Evolutionary conservation across 2,797 vertebrate genomes (phyloP).

Genomic region (Coluber constrictor): DNA sequence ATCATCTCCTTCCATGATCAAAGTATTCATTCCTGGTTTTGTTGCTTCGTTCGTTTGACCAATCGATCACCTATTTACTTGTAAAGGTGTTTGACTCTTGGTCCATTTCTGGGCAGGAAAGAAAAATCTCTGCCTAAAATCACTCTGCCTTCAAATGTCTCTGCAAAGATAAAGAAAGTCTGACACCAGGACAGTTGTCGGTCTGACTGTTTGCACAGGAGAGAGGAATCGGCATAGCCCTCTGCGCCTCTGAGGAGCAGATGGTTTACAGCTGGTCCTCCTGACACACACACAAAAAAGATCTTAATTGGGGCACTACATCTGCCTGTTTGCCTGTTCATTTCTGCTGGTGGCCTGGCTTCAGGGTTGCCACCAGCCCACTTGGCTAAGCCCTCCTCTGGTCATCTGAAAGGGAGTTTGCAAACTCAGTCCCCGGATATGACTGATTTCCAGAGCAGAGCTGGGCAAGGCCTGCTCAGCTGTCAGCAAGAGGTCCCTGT

Average conservation of each 20-base stretch:
- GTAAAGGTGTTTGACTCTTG: accelerated
- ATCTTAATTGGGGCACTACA: conserved; percentile 3
- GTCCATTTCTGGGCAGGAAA: neutral
- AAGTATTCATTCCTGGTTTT: neutral
- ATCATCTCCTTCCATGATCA: neutral
- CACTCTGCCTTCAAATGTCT: neutral
- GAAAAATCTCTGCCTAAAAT: neutral
- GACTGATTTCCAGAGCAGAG: neutral
- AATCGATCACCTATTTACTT: neutral
- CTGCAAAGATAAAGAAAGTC: neutral
- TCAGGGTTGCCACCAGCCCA: neutral
- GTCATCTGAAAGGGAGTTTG: neutral
- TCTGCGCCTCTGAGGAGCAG: neutral
- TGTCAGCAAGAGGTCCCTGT: neutral
- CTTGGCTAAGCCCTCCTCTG: no score
- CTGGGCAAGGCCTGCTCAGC: neutral
- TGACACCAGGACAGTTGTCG: accelerated
- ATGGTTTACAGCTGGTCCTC: neutral
- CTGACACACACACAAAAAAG: neutral
- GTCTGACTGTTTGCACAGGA: neutral
- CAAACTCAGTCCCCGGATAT: neutral
- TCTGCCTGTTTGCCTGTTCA: neutral
- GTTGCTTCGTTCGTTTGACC: neutral
- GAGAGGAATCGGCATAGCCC: neutral
- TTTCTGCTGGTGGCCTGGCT: neutral